phyloP scores from a whole-genome alignment of 2,797 vertebrate species.

The Poecilia velifera region DNA sequence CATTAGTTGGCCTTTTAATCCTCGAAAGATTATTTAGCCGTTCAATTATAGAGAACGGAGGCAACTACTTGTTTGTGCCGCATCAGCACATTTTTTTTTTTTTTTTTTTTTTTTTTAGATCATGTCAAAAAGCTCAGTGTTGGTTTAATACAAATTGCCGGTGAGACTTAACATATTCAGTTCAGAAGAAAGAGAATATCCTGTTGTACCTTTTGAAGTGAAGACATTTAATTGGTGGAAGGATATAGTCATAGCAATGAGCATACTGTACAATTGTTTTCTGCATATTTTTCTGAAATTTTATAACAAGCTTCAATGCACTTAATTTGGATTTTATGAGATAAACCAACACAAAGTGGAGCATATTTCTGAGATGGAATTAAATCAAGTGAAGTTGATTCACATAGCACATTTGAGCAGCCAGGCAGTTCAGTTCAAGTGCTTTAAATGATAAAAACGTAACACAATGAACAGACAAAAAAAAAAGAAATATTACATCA shows the following conservation, averaged over 20 bases:
- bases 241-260: neutral
- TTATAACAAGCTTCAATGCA: neutral
- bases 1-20: slow-evolving; percentile 65
- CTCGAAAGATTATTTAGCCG: slow-evolving; percentile 62
- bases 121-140: neutral
- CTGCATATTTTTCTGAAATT: neutral
- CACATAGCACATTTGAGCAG: too few relatives aligned
- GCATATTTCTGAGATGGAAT: neutral
- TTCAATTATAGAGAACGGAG: slow-evolving; percentile 66
- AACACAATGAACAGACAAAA: too few relatives aligned
- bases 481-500: too few relatives aligned
- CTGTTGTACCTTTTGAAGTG: slow-evolving; percentile 3
- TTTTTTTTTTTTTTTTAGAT: slow-evolving; percentile 2
- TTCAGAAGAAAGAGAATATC: neutral
- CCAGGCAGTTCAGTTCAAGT: too few relatives aligned
- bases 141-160: neutral
- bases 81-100: slow-evolving; percentile 29
- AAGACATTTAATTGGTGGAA: neutral
- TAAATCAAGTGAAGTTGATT: too few relatives aligned
- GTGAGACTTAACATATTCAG: neutral
- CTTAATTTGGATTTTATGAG: neutral
- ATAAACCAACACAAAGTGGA: neutral
- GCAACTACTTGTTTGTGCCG: slow-evolving; percentile 39
- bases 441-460: too few relatives aligned
- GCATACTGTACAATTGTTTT: neutral